A percentile compares a stretch with the other conserved stretches of the same genome.
phyloP scores from a whole-genome alignment of 2,113 vertebrate genomes.

The Mystacornis crossleyi region DNA sequence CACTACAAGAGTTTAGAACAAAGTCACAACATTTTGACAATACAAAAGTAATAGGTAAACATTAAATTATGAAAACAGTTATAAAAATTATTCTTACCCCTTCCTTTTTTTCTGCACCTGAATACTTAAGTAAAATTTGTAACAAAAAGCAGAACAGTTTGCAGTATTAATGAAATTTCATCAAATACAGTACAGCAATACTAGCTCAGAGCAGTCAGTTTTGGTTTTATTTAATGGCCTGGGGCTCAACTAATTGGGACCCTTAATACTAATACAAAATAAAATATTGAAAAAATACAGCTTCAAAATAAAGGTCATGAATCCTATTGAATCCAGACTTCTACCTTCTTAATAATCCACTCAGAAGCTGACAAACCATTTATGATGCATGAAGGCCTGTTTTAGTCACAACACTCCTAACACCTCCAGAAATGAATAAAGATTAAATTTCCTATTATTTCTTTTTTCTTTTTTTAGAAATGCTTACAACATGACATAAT shows the following conservation, averaged over 20 bases:
- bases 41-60: background rate
- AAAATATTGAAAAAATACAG: background rate
- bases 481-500: background rate
- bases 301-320: background rate
- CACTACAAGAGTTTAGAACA: background rate
- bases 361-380: background rate
- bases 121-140: background rate
- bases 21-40: background rate
- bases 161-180: background rate
- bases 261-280: background rate
- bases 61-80: background rate
- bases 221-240: background rate
- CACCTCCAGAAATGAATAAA: background rate
- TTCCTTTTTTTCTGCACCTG: background rate
- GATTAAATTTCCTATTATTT: background rate
- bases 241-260: background rate
- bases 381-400: background rate
- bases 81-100: background rate
- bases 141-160: background rate
- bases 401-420: background rate
- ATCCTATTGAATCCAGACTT: background rate
- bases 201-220: background rate
- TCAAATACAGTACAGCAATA: background rate
- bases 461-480: background rate
- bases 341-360: background rate